phyloP scores from a whole-genome alignment of 2,113 vertebrate genomes.

The Xenus cinereus region DNA sequence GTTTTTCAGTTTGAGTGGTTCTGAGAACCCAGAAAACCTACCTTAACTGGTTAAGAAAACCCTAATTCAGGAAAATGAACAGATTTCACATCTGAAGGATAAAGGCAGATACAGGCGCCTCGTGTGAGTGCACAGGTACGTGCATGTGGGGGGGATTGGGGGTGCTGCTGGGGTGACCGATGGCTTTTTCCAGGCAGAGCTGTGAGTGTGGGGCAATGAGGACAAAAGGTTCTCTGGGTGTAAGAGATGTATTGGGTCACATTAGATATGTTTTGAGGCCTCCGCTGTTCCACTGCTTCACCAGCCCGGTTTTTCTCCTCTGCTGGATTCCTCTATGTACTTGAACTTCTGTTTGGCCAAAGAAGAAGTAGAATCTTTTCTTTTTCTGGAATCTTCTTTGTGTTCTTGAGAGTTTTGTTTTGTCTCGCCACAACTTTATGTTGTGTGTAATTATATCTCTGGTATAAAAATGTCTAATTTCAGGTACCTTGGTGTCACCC shows the following conservation, averaged over 20 bases:
- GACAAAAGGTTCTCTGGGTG: not conserved
- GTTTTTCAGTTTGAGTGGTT: not conserved
- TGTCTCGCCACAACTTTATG: not conserved
- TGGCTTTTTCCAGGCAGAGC: not conserved
- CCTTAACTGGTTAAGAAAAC: not conserved
- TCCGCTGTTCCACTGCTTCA: not conserved
- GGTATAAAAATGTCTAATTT: not conserved
- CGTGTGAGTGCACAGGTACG: not conserved
- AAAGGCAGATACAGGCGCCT: not conserved
- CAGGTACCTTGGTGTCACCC: not conserved
- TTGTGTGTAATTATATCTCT: not conserved
- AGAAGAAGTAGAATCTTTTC: not conserved
- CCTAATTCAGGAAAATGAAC: not conserved
- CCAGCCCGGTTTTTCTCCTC: not conserved
- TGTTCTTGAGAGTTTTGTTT: not conserved
- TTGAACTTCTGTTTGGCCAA: not conserved
- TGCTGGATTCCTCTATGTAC: not conserved
- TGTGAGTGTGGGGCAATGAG: not conserved
- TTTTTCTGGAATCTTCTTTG: not conserved
- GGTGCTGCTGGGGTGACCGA: not conserved
- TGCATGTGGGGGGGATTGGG: not conserved
- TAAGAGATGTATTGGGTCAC: not conserved
- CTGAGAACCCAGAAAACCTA: not conserved
- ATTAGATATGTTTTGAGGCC: not conserved
- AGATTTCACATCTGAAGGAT: not conserved